Evolutionary conservation across 2,888 invertebrate genomes (phyloP).

Genomic region (Tetramorium bicarinatum): DNA sequence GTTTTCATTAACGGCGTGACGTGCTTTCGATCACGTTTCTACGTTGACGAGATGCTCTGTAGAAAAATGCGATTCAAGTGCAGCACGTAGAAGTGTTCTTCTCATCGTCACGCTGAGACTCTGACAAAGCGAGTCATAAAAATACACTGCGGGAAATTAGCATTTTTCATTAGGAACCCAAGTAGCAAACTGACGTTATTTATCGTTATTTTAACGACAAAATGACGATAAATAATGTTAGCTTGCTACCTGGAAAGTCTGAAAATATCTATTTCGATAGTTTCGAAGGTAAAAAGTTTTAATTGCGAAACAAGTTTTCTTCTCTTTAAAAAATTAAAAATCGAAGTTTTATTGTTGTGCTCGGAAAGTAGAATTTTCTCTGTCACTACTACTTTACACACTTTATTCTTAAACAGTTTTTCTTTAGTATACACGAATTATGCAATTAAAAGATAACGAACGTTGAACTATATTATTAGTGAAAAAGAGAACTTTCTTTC

Average conservation of each 20-base stretch:
- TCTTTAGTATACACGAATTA: background rate
- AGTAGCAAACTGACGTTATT: too few species aligned
- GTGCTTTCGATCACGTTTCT: conserved; percentile 36
- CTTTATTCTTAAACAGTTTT: background rate
- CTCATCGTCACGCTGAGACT: background rate
- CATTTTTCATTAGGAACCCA: background rate
- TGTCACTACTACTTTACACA: background rate
- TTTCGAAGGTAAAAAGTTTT: background rate
- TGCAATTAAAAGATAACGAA: conserved; percentile 31
- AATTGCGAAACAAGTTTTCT: conserved; percentile 7
- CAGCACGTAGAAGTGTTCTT: background rate
- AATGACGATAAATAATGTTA: too few species aligned
- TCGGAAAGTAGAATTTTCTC: conserved; percentile 4
- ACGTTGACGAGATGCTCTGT: background rate
- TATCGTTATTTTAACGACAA: too few species aligned
- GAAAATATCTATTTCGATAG: background rate
- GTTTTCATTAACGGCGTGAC: conserved; percentile 46
- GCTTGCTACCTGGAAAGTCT: background rate
- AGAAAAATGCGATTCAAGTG: conserved; percentile 33
- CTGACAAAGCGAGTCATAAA: background rate
- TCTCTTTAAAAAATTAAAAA: conserved; percentile 10
- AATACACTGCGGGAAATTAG: background rate
- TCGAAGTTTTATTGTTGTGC: background rate
- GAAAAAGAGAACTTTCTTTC: background rate
- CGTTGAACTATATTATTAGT: conserved; percentile 19